A percentile compares a stretch with the other conserved stretches of the same genome.
Conservation (phyloP, 2,888 invertebrate genomes). For the Thumatha senex region DNA sequence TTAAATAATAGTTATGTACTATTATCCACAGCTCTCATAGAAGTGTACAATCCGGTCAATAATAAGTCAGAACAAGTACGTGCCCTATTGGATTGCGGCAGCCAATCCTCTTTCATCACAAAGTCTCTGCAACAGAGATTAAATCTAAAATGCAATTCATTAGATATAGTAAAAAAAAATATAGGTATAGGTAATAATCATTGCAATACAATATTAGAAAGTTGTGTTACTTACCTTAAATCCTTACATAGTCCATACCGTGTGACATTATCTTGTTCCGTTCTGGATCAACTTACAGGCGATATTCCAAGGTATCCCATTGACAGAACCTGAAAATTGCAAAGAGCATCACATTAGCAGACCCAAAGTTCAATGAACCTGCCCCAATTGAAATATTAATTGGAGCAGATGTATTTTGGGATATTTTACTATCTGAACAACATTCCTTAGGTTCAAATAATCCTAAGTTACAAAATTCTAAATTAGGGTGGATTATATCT, state of each 20-base stretch:
- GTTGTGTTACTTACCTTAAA: constrained; percentile 3
- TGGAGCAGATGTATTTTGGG: constrained; percentile 26
- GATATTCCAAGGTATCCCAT: background rate
- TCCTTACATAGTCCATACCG: background rate
- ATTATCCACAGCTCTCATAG: no score
- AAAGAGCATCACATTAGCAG: constrained; percentile 10
- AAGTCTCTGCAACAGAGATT: background rate
- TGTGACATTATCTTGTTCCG: background rate
- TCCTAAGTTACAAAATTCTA: constrained; percentile 14
- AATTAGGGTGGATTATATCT: constrained; percentile 20
- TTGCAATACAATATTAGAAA: constrained; percentile 1
- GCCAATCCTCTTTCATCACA: constrained; percentile 16
- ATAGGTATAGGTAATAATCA: constrained; percentile 10
- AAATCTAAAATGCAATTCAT: background rate
- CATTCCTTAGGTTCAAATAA: constrained; percentile 8
- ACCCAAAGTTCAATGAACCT: constrained; percentile 20
- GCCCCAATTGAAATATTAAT: constrained; percentile 18
- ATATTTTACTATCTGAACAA: constrained; percentile 16
- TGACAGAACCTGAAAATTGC: constrained; percentile 2
- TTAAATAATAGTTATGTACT: no score
- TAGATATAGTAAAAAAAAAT: constrained; percentile 1
- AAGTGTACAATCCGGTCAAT: no score
- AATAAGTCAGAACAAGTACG: no score
- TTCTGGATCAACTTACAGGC: constrained; percentile 3
- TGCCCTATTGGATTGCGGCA: background rate